phyloP scores from a whole-genome alignment of 2,888 invertebrate species.

The Sarcophaga caerulescens region DNA sequence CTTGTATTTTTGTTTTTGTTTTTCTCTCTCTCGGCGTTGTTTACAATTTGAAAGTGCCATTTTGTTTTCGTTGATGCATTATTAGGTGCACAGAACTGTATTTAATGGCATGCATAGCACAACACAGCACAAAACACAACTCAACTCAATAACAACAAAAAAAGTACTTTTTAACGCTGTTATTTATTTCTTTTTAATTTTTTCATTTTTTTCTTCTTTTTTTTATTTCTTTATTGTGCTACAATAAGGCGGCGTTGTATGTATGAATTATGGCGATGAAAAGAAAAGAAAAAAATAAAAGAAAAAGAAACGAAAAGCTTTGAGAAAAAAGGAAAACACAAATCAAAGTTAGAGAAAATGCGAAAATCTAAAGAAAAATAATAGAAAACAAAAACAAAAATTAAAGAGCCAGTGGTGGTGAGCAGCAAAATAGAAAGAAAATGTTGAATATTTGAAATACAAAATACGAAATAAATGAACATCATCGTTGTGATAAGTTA shows the following conservation, averaged over 20 bases:
- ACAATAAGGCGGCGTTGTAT: neutral
- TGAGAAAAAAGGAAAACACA: conserved; percentile 5
- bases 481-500: no score
- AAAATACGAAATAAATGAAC: neutral
- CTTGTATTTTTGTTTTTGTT: conserved; percentile 11
- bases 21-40: conserved; percentile 3
- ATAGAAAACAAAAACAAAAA: conserved; percentile 12
- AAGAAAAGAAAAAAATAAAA: conserved; percentile 34
- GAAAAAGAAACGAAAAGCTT: neutral
- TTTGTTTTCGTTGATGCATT: conserved; percentile 66
- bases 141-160: conserved; percentile 47
- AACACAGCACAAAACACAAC: neutral
- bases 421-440: neutral
- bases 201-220: conserved; percentile 10
- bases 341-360: neutral
- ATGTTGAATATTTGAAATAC: neutral
- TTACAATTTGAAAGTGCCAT: conserved; percentile 63
- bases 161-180: conserved; percentile 3
- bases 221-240: neutral
- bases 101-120: conserved; percentile 63
- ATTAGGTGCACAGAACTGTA: conserved; percentile 66
- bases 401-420: neutral
- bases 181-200: conserved; percentile 7
- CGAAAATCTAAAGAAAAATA: neutral
- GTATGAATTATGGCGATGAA: conserved; percentile 21